These are phyloP conservation scores for Atherix ibis DNA, from an alignment of 2,888 invertebrate genomes.

Conservation along the genomic window DNA sequence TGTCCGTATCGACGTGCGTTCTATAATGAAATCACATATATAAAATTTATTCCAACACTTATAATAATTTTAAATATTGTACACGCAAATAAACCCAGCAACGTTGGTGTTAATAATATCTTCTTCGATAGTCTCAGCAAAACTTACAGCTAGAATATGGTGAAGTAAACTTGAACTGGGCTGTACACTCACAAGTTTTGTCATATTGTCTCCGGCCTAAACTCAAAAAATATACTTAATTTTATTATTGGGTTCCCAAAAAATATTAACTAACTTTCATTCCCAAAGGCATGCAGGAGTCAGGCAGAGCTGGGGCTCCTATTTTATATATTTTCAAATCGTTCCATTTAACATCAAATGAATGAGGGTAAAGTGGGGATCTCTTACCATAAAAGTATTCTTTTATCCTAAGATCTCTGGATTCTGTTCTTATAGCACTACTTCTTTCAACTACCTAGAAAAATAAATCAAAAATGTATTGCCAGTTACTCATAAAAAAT, in stretches of 20 bases:
- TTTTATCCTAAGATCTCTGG: slow-evolving; percentile 63
- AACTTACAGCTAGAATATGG: slow-evolving; percentile 78
- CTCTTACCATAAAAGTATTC: slow-evolving; percentile 91
- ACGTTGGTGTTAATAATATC: slow-evolving; percentile 77
- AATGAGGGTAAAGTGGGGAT: slow-evolving; percentile 78
- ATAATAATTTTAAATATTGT: slow-evolving; percentile 33
- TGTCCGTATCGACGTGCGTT: slow-evolving; percentile 76
- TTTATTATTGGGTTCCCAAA: no score
- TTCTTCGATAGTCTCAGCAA: slow-evolving; percentile 66
- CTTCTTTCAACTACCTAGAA: slow-evolving; percentile 72
- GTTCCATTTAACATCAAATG: slow-evolving; percentile 81
- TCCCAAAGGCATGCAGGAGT: slow-evolving; percentile 91
- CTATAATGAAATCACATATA: no score
- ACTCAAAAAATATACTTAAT: slow-evolving; percentile 16
- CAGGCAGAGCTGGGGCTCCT: slow-evolving; percentile 82
- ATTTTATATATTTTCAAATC: slow-evolving; percentile 88
- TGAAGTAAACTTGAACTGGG: slow-evolving; percentile 66
- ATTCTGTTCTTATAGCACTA: slow-evolving; percentile 50
- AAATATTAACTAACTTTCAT: slow-evolving; percentile 47
- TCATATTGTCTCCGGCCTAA: slow-evolving; percentile 62
- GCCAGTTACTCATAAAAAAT: slow-evolving; percentile 5
- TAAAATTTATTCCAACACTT: no score
- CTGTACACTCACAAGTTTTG: slow-evolving; percentile 68
- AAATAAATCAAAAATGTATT: slow-evolving; percentile 5
- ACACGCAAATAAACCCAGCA: slow-evolving; percentile 85